phyloP scores from a whole-genome alignment of 2,888 invertebrate species.

The Pilophorus perplexus region DNA sequence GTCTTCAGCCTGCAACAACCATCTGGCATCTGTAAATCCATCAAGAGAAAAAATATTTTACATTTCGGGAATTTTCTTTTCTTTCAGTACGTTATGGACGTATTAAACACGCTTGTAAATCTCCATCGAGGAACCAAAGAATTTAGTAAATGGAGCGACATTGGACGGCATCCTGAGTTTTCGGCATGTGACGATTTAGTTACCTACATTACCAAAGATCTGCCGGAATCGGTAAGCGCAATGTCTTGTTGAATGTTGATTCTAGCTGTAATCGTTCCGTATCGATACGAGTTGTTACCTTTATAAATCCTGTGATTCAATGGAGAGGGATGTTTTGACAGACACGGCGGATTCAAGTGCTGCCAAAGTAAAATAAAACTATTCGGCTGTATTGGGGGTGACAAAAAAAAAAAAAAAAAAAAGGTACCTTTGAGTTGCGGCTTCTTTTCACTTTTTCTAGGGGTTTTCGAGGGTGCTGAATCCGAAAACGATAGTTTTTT shows the following conservation, averaged over 20 bases:
- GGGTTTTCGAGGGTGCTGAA: too few species aligned
- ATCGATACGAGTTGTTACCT: neutral
- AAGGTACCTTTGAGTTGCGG: too few species aligned
- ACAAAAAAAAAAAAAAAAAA: too few species aligned
- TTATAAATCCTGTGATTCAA: too few species aligned
- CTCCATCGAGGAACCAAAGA: slow-evolving; percentile 35
- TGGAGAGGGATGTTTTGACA: neutral
- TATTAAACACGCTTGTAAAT: slow-evolving; percentile 31
- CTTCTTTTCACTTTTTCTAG: too few species aligned
- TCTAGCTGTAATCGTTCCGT: neutral
- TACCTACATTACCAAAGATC: slow-evolving; percentile 26
- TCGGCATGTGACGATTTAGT: slow-evolving; percentile 7
- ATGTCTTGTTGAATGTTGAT: neutral
- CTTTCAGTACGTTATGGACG: slow-evolving; percentile 29
- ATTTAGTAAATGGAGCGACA: slow-evolving; percentile 36
- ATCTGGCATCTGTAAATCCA: neutral
- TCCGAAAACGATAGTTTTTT: too few species aligned
- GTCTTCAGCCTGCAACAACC: too few species aligned
- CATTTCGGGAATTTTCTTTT: slow-evolving; percentile 8
- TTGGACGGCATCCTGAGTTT: slow-evolving; percentile 15
- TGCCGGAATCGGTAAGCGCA: slow-evolving; percentile 28
- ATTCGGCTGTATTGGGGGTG: too few species aligned
- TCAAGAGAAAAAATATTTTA: neutral
- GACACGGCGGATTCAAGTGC: too few species aligned
- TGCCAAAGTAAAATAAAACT: too few species aligned